Evolutionary conservation across 2,797 vertebrate species (phyloP).

Genomic region (Luscinia megarhynchos): DNA sequence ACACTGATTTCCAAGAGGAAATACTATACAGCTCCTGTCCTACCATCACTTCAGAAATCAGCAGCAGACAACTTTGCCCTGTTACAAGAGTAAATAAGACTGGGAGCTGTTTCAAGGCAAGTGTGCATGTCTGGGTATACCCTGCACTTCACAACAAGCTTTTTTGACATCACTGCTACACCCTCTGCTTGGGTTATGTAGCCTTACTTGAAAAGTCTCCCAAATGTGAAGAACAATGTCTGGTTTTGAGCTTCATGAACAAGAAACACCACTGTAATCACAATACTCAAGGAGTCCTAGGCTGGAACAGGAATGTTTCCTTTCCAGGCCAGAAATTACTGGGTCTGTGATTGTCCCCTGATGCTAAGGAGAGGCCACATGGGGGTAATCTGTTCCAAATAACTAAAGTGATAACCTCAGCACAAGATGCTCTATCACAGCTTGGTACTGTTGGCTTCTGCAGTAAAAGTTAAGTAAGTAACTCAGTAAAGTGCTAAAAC

Average conservation of each 20-base stretch:
- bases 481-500: neutral
- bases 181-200: neutral
- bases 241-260: neutral
- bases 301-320: neutral
- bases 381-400: neutral
- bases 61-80: neutral
- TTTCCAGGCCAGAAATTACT: neutral
- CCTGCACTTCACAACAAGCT: neutral
- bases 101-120: neutral
- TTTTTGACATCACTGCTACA: neutral
- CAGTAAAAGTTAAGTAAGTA: neutral
- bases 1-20: neutral
- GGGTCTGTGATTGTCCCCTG: neutral
- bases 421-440: neutral
- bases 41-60: neutral
- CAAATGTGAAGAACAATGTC: neutral
- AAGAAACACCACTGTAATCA: neutral
- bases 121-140: neutral
- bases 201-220: neutral
- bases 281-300: neutral
- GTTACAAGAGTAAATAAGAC: neutral
- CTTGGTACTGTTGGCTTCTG: neutral
- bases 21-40: neutral
- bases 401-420: neutral
- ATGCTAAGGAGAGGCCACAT: neutral